Conservation (phyloP, 2,797 vertebrate species). For the Acanthurus tractus region DNA sequence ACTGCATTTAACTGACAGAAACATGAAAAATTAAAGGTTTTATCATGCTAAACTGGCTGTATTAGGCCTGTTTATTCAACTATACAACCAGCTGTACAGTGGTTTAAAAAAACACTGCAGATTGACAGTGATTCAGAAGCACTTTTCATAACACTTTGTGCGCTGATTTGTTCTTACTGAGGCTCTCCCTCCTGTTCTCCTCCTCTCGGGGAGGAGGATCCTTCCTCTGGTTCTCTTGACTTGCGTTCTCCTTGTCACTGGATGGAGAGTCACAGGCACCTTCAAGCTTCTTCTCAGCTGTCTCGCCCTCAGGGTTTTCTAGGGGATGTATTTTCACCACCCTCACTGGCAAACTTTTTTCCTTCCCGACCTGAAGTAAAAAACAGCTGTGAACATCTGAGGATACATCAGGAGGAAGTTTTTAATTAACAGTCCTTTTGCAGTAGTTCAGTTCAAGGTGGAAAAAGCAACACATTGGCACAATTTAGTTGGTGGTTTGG, state of each 20-base stretch:
- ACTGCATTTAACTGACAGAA: too few relatives aligned
- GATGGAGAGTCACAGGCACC: conserved; percentile 96
- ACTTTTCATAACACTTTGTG: background rate
- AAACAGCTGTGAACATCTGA: background rate
- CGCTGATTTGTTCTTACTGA: conserved; percentile 86
- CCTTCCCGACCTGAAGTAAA: conserved; percentile 91
- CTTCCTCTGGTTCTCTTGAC: conserved; percentile 93
- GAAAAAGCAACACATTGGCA: too few relatives aligned
- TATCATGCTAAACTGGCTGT: too few relatives aligned
- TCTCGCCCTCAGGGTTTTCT: conserved; percentile 89
- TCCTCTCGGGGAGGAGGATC: conserved; percentile 89
- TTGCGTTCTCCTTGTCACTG: conserved; percentile 97
- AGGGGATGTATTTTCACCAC: conserved; percentile 93
- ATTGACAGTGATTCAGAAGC: too few relatives aligned
- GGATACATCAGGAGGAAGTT: background rate
- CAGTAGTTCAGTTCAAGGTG: too few relatives aligned
- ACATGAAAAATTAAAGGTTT: too few relatives aligned
- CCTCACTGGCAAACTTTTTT: conserved; percentile 91
- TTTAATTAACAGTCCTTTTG: background rate
- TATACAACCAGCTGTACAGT: too few relatives aligned
- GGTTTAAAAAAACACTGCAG: too few relatives aligned
- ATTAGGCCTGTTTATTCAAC: too few relatives aligned
- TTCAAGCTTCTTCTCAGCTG: conserved; percentile 92
- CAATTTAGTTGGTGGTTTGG: too few relatives aligned
- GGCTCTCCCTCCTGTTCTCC: conserved; percentile 91